Conservation (phyloP, 1,140 invertebrate genomes). For the Littorina saxatilis region DNA sequence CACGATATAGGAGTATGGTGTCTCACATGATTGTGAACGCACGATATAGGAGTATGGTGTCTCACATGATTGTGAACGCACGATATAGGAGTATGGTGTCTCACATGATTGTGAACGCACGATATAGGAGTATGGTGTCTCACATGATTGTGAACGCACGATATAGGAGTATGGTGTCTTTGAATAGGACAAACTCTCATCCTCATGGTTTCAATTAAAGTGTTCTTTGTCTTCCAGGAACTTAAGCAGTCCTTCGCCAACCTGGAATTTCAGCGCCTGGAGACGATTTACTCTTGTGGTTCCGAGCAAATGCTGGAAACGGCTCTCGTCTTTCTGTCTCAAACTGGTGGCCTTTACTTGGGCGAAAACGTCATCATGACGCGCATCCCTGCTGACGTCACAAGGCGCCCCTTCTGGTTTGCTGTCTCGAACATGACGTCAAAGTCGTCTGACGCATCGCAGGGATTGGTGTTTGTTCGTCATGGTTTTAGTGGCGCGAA, state of each 20-base stretch:
- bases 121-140: no score
- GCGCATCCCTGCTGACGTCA: not conserved
- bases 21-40: no score
- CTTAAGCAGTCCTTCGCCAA: conserved; percentile 35
- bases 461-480: not conserved
- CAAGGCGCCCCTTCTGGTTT: not conserved
- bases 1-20: no score
- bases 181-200: no score
- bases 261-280: conserved; percentile 14
- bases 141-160: no score
- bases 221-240: conserved; percentile 2
- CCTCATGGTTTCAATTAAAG: no score
- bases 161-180: no score
- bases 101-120: no score
- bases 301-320: not conserved
- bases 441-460: not conserved
- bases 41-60: no score
- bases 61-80: no score
- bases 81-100: no score
- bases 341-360: conserved; percentile 22
- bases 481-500: not conserved
- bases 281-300: not conserved
- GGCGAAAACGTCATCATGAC: conserved; percentile 29
- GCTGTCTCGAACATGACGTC: not conserved
- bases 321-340: not conserved